Conservation (phyloP, 2,113 vertebrate genomes). For the Percopsis transmontana region DNA sequence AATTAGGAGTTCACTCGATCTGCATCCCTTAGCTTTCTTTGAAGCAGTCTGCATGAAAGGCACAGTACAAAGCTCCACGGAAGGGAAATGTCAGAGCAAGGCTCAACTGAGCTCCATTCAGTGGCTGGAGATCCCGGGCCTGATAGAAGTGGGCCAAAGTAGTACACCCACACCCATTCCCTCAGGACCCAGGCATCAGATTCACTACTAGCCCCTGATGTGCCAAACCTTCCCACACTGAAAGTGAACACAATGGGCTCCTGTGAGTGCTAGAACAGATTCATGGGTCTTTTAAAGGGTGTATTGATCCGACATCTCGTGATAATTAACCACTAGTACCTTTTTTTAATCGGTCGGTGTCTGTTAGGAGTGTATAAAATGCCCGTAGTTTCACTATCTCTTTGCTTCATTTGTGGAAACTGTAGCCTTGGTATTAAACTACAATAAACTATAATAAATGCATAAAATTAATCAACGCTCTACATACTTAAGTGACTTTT, state of each 20-base stretch:
- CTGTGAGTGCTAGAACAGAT: constrained; percentile 24
- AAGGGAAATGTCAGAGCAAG: constrained; percentile 46
- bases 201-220: constrained; percentile 3
- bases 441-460: too few relatives aligned
- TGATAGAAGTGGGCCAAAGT: constrained; percentile 45
- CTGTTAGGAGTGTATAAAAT: constrained; percentile 3
- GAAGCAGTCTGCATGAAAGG: constrained; percentile 56
- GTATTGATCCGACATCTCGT: constrained; percentile 37
- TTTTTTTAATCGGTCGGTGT: constrained; percentile 13
- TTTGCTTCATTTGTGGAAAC: too few relatives aligned
- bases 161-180: constrained; percentile 39
- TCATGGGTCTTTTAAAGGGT: constrained; percentile 26
- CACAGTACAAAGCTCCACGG: constrained; percentile 52
- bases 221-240: constrained; percentile 3
- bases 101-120: constrained; percentile 47
- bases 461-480: too few relatives aligned
- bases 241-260: constrained; percentile 27
- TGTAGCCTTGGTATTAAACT: too few relatives aligned
- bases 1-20: constrained; percentile 28
- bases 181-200: constrained; percentile 9
- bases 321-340: constrained; percentile 50
- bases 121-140: constrained; percentile 51
- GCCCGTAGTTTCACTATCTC: neutral
- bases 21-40: constrained; percentile 44
- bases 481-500: neutral